phyloP scores from a whole-genome alignment of 2,888 invertebrate species.

The Sympetrum striolatum region DNA sequence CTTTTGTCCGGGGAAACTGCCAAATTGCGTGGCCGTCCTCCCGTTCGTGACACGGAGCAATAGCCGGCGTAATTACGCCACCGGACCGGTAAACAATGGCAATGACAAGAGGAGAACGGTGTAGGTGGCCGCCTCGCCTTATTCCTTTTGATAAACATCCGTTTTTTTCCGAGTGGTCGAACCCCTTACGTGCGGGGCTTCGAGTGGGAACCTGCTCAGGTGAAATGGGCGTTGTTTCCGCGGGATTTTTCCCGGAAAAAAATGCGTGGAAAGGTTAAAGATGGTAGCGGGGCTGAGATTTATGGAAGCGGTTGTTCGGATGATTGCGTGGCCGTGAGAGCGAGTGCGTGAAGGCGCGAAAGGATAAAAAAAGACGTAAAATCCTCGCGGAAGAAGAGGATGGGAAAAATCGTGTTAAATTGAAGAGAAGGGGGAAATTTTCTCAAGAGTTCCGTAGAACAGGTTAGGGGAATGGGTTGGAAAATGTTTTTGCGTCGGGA shows the following conservation, averaged over 20 bases:
- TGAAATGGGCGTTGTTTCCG: conserved; percentile 1
- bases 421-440: not conserved
- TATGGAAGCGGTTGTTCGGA: not conserved
- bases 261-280: not conserved
- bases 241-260: not conserved
- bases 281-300: not conserved
- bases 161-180: not conserved
- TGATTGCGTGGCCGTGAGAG: not conserved
- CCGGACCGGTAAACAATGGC: not conserved
- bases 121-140: not conserved
- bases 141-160: not conserved
- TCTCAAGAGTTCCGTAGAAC: not conserved
- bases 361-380: not conserved
- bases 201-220: conserved; percentile 23
- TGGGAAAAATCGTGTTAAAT: not conserved
- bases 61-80: conserved; percentile 41
- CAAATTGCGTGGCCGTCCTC: conserved; percentile 30
- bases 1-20: conserved; percentile 18
- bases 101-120: not conserved
- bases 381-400: not conserved
- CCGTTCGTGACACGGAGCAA: conserved; percentile 45
- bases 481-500: too few species aligned
- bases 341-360: not conserved
- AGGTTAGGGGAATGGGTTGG: not conserved
- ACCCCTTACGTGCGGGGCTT: not conserved